Base-by-base conservation (phyloP, 2,113 vertebrate genomes). In the Chloroceryle aenea region DNA sequence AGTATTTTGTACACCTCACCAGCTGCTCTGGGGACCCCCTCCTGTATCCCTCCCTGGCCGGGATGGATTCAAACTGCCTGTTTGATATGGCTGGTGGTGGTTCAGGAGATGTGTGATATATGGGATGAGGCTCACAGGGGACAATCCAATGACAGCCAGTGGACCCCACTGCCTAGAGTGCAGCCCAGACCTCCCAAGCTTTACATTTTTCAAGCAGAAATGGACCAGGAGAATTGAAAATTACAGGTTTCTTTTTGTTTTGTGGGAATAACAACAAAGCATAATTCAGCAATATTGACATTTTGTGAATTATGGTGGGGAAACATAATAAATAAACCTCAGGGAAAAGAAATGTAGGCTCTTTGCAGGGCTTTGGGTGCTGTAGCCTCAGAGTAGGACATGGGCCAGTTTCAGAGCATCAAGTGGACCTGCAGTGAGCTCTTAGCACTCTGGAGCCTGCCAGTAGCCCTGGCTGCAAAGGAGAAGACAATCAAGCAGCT, bases 11-110 rank as follows among this genome's bases (percentile, higher is more conserved):
- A 42, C 1, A 18, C n/a, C 1, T 87, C 8, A 0, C 7, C 4
- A 34, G 8, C 47, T 2, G 4, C 89, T 47, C 74, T 0, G 4
- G 84, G 83, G 94, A 96, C 74, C 87, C 10, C 17, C 67, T 76
- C 55, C 42, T 38, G 47, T 23, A 0, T 72, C 77, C 25, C 21
- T 58, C 25, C 2, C 78, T 12, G 26, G 13, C 81, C 87, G 59
- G 10, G 91, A 52, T 74, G 94, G 59, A 87, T 93, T 77, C 85
- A 94, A 80, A 80, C 63, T 79, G 89, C 87, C 59, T 50, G 26
- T 89, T 95, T 87, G 26, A 74, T 85, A 90, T 0, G n/a, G 66
- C 11, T 32, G 52, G 27, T 19, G 62, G 36, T 82, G 50, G 58
- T 69, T 85, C 55, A 38, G 58, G 72, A 85, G 66, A 89, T 1